Base-by-base conservation (phyloP, 2,113 vertebrate species). In the Bujurquina vittata region DNA sequence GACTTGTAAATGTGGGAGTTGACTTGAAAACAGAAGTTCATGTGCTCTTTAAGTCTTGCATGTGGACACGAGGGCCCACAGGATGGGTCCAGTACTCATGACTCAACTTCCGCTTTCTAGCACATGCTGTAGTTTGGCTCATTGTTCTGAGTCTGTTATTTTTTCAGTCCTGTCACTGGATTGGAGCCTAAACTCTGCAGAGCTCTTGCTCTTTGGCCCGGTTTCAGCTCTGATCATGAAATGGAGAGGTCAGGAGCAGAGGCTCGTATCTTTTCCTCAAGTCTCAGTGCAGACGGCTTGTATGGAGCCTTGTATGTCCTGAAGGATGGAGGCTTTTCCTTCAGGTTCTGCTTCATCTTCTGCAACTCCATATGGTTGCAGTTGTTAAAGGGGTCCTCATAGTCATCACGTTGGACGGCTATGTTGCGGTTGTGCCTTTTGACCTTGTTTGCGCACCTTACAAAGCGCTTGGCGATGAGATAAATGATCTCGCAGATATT, bases 401-500 rank as follows among this genome's bases (percentile, higher is more conserved):
- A 93, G 8, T 84, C 52, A 1, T 84, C 74, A 0, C 58, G 26
- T 11, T 10, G 54, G 9, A 61, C 3, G 0, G 57, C 11, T 10
- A 33, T 2, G 56, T 18, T 37, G 2, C 23, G 89, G n/a, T 58
- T 11, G 4, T 43, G 86, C 11, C 29, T 80, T 2, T 88, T 94
- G 0, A 59, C 0, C 72, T 91, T 96, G 15, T 26, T 94, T 0
- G 81, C 1, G 0, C 62, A 67, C 22, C 67, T 90, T 0, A 91
- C 72, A 1, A 95, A 57, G 40, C 96, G 95, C 82, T 97, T 98
- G 77, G 87, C 81, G 82, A 97, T 81, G 31, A 97, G 95, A 86
- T 97, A 97, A 67, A 94, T 52, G 54, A 97, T 95, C 92, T 98
- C 97, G 11, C 95, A 93, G 85, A 98, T 93, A 84, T 96, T 97